A percentile compares a stretch with the other conserved stretches of the same genome.
phyloP scores from a whole-genome alignment of 2,888 invertebrate genomes.

The Bibio marci region DNA sequence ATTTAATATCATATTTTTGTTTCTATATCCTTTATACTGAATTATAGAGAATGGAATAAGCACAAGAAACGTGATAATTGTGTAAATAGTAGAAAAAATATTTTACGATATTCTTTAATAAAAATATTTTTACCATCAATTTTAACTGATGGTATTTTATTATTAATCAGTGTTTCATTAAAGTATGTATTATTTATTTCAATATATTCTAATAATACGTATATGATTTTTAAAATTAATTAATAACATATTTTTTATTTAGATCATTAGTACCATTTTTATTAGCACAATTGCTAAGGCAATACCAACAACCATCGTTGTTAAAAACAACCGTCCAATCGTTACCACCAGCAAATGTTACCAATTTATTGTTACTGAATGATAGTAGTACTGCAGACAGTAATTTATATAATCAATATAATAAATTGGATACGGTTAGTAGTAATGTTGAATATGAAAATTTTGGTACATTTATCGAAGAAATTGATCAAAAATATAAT shows the following conservation, averaged over 20 bases:
- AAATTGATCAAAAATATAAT: too few relatives aligned
- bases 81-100: slow-evolving; percentile 31
- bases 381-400: too few relatives aligned
- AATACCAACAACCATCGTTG: neutral
- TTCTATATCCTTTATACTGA: too few relatives aligned
- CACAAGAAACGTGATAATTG: slow-evolving; percentile 39
- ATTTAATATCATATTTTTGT: too few relatives aligned
- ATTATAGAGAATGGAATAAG: slow-evolving; percentile 45
- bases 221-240: neutral
- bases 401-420: too few relatives aligned
- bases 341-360: neutral
- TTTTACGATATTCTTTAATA: slow-evolving; percentile 42
- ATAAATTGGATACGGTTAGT: too few relatives aligned
- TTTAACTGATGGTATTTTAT: slow-evolving; percentile 43
- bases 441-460: too few relatives aligned
- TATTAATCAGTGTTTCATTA: slow-evolving; percentile 28
- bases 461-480: too few relatives aligned
- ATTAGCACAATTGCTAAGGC: too few relatives aligned
- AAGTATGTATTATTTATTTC: slow-evolving; percentile 18
- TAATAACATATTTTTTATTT: slow-evolving; percentile 5
- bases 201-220: too few relatives aligned
- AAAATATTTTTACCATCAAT: slow-evolving; percentile 52
- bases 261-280: too few relatives aligned
- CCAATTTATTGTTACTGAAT: too few relatives aligned
- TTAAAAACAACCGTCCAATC: neutral